These are phyloP conservation scores for Anneissia japonica DNA, from an alignment of 35 echinoderm and acorn worm species.

Conservation along the genomic window DNA sequence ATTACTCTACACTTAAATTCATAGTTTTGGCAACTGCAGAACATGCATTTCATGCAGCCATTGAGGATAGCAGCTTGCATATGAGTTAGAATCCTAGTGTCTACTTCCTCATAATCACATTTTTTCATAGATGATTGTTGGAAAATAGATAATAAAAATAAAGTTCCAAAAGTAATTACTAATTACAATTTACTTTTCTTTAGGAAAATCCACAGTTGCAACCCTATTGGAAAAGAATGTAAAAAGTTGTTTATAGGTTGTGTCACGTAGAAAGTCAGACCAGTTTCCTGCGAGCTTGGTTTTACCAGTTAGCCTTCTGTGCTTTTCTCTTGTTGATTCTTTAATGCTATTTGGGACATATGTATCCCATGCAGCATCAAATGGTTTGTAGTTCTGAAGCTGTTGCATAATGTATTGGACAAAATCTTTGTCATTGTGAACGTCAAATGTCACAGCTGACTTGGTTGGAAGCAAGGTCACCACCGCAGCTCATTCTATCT, in stretches of 20 bases:
- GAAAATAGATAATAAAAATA: background rate
- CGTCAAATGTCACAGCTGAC: background rate
- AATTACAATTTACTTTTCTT: background rate
- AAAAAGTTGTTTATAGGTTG: conserved; percentile 42
- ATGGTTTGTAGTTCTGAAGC: conserved; percentile 2
- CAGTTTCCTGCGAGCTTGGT: conserved; percentile 39
- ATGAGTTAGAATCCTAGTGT: conserved; percentile 58
- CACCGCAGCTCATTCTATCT: background rate
- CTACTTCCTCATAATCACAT: conserved; percentile 54
- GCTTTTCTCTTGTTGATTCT: conserved; percentile 40
- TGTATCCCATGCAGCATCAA: conserved; percentile 47
- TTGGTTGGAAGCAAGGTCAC: background rate
- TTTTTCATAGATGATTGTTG: background rate
- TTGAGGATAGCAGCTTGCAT: conserved; percentile 26
- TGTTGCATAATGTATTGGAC: background rate
- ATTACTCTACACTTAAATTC: too few species aligned
- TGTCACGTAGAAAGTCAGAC: conserved; percentile 32
- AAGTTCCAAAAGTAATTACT: conserved; percentile 18
- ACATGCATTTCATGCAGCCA: background rate
- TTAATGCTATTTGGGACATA: conserved; percentile 44
- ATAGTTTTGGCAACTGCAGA: too few species aligned
- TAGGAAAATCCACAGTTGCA: background rate
- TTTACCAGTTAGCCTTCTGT: conserved; percentile 26
- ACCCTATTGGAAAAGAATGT: conserved; percentile 18
- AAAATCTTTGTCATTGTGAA: background rate